Percentiles rank a stretch among this genome's conserved stretches.
Conservation (phyloP, 2,888 invertebrate species). For the Nephrotoma appendiculata region DNA sequence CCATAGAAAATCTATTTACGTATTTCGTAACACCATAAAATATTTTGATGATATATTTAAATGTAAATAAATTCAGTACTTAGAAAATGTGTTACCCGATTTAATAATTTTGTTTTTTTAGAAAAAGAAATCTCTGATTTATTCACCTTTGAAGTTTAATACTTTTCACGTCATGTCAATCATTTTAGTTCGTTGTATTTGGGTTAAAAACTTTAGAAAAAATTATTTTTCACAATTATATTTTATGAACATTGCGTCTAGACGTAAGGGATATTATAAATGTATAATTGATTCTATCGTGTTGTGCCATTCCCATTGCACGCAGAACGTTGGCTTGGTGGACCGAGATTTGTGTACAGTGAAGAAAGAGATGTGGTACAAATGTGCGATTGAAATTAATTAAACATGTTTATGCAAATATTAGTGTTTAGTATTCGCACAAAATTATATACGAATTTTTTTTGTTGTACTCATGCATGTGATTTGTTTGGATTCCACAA, state of each 20-base stretch:
- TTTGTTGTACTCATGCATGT: background rate
- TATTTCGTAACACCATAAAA: background rate
- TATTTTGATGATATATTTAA: background rate
- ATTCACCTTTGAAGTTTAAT: background rate
- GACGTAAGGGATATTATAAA: background rate
- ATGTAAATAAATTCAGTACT: background rate
- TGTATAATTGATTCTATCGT: background rate
- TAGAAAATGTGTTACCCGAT: background rate
- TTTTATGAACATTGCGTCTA: background rate
- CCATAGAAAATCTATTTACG: background rate
- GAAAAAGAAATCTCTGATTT: background rate
- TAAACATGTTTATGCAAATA: background rate
- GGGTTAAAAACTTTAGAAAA: background rate
- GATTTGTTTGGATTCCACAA: too few relatives aligned
- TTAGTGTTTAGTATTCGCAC: background rate
- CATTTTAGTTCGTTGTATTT: background rate
- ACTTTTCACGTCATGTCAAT: background rate
- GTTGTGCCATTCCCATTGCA: background rate
- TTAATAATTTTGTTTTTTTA: background rate
- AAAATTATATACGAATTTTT: background rate
- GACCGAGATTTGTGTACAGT: background rate
- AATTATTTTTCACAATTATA: background rate
- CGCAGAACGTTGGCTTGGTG: background rate
- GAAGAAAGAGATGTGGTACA: background rate
- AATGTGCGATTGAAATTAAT: background rate